Evolutionary conservation across 1,140 invertebrate species (phyloP).

Genomic region (Brachionus paranguensis): DNA sequence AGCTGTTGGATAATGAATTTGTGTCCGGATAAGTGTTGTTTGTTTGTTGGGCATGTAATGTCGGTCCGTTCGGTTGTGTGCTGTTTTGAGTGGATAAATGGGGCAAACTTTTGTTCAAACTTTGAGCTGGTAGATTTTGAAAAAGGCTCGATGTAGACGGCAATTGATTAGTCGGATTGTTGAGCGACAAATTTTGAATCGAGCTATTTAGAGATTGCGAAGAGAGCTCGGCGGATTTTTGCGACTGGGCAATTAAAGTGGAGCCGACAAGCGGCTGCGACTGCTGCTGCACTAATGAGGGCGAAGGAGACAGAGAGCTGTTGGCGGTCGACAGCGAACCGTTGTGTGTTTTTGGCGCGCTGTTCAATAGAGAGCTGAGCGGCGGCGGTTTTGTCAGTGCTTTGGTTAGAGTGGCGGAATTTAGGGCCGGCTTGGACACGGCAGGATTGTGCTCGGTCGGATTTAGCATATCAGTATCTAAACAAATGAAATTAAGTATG

Average conservation of each 20-base stretch:
- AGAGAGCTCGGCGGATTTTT: constrained; percentile 5
- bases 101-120: not conserved
- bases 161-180: not conserved
- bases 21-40: not conserved
- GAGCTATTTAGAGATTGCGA: not conserved
- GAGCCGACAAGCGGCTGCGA: not conserved
- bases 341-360: not conserved
- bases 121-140: constrained; percentile 25
- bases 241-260: not conserved
- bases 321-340: not conserved
- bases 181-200: not conserved
- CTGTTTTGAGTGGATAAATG: not conserved
- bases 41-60: no score
- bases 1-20: not conserved
- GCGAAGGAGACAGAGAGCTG: not conserved
- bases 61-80: not conserved
- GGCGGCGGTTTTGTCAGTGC: constrained; percentile 24
- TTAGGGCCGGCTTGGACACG: not conserved
- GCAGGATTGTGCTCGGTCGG: not conserved
- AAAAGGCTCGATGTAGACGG: not conserved
- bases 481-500: not conserved
- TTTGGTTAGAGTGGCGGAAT: constrained; percentile 21
- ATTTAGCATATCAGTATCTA: not conserved
- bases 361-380: not conserved
- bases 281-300: not conserved